phyloP scores from a whole-genome alignment of 2,888 invertebrate species.

The Pachymerium ferrugineum region DNA sequence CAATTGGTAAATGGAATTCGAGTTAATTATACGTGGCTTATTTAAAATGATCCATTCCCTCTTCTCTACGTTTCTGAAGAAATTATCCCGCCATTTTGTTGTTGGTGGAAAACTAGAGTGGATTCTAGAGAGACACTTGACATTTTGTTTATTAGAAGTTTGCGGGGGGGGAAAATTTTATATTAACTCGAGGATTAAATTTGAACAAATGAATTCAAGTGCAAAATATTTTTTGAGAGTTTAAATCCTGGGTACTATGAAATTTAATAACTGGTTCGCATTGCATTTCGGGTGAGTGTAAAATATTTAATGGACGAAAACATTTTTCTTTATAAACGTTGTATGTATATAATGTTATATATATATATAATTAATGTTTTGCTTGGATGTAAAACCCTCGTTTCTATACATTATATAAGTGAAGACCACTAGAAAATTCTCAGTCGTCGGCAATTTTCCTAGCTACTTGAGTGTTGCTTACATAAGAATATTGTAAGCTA shows the following conservation, averaged over 20 bases:
- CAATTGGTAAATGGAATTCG: not conserved
- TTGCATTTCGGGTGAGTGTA: too few relatives aligned
- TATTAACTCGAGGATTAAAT: too few relatives aligned
- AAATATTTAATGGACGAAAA: not conserved
- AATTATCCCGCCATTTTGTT: too few relatives aligned
- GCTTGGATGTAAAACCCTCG: not conserved
- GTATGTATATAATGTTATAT: not conserved
- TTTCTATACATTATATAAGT: not conserved
- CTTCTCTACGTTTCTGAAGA: too few relatives aligned
- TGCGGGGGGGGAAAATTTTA: too few relatives aligned
- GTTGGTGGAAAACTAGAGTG: too few relatives aligned
- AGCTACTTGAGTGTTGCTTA: not conserved
- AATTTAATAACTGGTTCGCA: too few relatives aligned
- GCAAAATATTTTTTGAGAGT: too few relatives aligned
- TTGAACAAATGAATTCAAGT: too few relatives aligned
- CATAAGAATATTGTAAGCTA: not conserved
- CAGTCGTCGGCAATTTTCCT: not conserved
- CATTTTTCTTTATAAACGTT: not conserved
- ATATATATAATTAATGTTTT: not conserved
- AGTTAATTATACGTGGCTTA: constrained; percentile 6
- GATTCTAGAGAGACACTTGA: too few relatives aligned
- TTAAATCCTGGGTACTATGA: too few relatives aligned
- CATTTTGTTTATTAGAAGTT: too few relatives aligned
- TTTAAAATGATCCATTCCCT: not conserved
- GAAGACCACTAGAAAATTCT: not conserved